These are phyloP conservation scores for Crotalus viridis DNA, from an alignment of 2,113 vertebrate species.

Conservation along the genomic window DNA sequence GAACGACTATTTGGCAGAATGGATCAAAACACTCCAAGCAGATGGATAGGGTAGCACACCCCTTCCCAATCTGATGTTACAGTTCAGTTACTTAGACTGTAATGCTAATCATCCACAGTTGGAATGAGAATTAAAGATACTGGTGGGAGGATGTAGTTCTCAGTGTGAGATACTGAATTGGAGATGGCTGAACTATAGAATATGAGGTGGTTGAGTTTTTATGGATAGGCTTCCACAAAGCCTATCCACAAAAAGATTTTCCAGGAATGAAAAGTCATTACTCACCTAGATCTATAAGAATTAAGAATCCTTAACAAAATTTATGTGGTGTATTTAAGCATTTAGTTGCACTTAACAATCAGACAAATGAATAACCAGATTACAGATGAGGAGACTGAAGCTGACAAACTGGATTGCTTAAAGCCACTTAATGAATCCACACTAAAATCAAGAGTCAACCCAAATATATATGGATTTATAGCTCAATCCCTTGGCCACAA, in stretches of 20 bases:
- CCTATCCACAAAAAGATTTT: neutral
- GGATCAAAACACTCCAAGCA: neutral
- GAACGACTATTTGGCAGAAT: neutral
- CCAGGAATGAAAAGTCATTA: neutral
- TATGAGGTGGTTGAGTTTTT: neutral
- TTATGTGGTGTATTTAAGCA: neutral
- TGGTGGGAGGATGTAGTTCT: neutral
- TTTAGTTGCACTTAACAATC: neutral
- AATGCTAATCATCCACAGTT: neutral
- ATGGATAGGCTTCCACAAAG: neutral
- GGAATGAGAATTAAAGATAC: neutral
- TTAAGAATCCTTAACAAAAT: neutral
- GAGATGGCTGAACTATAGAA: neutral
- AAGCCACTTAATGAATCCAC: neutral
- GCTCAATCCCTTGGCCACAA: neutral
- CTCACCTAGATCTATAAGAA: neutral
- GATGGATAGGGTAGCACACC: neutral
- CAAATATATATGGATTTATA: neutral
- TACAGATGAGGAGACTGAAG: neutral
- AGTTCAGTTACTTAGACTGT: neutral
- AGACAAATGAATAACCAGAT: neutral
- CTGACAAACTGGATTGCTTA: neutral
- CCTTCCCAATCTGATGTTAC: neutral
- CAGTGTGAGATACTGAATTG: neutral
- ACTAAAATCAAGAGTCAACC: neutral